phyloP scores from a whole-genome alignment of 2,888 invertebrate species.

The Zhuqinia jingwanae region DNA sequence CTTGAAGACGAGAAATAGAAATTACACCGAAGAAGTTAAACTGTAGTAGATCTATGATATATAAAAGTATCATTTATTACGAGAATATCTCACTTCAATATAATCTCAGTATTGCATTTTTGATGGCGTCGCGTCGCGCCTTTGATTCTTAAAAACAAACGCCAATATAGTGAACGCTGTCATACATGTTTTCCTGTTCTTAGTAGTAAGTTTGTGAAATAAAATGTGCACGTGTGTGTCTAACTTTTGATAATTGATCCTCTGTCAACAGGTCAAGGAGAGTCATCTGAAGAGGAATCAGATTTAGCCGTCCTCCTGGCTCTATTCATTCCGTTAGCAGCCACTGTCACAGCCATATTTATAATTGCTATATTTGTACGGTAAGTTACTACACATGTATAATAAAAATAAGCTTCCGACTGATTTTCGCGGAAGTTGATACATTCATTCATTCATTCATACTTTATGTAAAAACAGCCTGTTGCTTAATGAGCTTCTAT shows the following conservation, averaged over 20 bases:
- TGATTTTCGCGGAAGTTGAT: neutral
- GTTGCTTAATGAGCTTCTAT: conserved; percentile 3
- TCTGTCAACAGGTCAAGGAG: conserved; percentile 56
- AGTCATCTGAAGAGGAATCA: conserved; percentile 72
- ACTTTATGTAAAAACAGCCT: neutral
- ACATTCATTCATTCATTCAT: neutral
- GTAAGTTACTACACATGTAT: conserved; percentile 68
- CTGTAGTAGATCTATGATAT: too few relatives aligned
- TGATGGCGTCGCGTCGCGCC: too few relatives aligned
- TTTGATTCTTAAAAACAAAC: neutral
- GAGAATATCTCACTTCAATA: too few relatives aligned
- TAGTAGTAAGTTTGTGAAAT: neutral
- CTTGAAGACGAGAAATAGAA: too few relatives aligned
- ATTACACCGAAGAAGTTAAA: too few relatives aligned
- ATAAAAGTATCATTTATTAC: too few relatives aligned
- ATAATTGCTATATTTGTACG: conserved; percentile 76
- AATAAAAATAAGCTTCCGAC: neutral
- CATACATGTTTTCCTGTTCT: neutral
- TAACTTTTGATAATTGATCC: neutral
- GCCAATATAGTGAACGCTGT: neutral
- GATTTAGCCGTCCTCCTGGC: conserved; percentile 73
- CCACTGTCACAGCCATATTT: conserved; percentile 74
- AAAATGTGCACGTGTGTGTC: neutral
- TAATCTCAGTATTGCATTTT: too few relatives aligned
- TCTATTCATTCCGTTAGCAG: conserved; percentile 72